phyloP scores from a whole-genome alignment of 64 coral and sea anemone species.

The Cladopsammia gracilis region DNA sequence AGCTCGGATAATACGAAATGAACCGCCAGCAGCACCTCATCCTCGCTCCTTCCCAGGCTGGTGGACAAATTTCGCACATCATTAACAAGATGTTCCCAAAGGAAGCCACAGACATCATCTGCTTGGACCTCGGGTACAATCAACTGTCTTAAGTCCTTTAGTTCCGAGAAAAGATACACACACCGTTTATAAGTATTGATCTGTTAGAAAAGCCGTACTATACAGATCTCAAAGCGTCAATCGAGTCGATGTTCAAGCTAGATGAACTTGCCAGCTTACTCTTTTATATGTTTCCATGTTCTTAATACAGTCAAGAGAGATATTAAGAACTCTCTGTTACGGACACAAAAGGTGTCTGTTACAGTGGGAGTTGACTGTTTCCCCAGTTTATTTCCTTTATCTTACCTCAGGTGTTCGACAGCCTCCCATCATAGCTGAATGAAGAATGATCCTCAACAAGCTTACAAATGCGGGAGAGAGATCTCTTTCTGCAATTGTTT shows the following conservation, averaged over 20 bases:
- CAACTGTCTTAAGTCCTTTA: slow-evolving; percentile 22
- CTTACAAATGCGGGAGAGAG: slow-evolving; percentile 45
- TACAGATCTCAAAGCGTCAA: no score
- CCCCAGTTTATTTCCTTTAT: background rate
- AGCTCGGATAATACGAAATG: slow-evolving; percentile 40
- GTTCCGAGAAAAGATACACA: no score
- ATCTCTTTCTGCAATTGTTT: slow-evolving; percentile 32
- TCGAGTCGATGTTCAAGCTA: no score
- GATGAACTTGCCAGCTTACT: no score
- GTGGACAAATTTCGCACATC: slow-evolving; percentile 40
- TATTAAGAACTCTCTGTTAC: no score
- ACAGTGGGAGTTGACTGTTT: no score
- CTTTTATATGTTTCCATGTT: no score
- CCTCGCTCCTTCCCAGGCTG: slow-evolving; percentile 49
- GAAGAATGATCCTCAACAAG: slow-evolving; percentile 34
- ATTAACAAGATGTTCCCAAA: slow-evolving; percentile 55
- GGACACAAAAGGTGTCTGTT: no score
- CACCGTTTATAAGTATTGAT: no score
- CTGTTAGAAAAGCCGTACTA: no score
- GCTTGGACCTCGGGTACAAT: background rate
- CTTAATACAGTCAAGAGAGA: no score
- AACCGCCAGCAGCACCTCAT: slow-evolving; percentile 50
- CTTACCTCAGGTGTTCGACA: slow-evolving; percentile 30
- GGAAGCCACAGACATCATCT: slow-evolving; percentile 4
- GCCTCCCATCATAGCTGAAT: slow-evolving; percentile 59